Base-by-base conservation (phyloP, 2,797 vertebrate genomes). In the Zenarchopterus dispar region DNA sequence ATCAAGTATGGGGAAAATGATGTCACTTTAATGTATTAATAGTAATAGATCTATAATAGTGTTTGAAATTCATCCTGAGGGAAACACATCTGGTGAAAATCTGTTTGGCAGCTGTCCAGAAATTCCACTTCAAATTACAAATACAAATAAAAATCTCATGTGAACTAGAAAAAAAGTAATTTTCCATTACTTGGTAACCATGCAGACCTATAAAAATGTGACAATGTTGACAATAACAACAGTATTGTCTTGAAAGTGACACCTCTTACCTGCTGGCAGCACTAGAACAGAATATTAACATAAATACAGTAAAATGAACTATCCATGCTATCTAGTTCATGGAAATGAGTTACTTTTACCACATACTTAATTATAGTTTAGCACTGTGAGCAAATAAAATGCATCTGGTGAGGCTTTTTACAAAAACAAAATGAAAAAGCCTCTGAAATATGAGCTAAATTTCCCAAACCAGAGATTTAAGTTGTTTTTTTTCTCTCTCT, bases 351-450 rank as follows among this genome's bases (percentile, higher is more conserved):
- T 68, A 39, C 53, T 23, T 36, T 36, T 13, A 36, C 33, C 33
- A 53, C 13, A n/a, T 62, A 51, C 57, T 43, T 53, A 67, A 45
- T 57, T 41, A 56, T 45, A 62, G 21, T 50, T 18, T 45, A 55
- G 33, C 22, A 23, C 36, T 15, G 39, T 54, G 42, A 41, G 67
- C 62, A 50, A 43, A 75, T 43, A 23, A 19, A 68, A 61, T 8
- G 70, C 73, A 85, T 82, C 55, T 78, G 77, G 45, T 56, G 24
- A 1, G 10, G 43, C 46, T 49, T 42, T 43, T 54, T 73, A 58
- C 62, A 79, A 33, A 68, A 23, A 73, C 17, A 33, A 74, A 81
- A 75, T 81, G 81, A 81, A 84, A 84, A 85, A 86, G 70, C 75
- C 46, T 82, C 63, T 66, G 81, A 60, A 59, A 79, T 81, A 67